These are phyloP conservation scores for Sphecodes monilicornis DNA, from an alignment of 2,888 invertebrate genomes.

Conservation along the genomic window DNA sequence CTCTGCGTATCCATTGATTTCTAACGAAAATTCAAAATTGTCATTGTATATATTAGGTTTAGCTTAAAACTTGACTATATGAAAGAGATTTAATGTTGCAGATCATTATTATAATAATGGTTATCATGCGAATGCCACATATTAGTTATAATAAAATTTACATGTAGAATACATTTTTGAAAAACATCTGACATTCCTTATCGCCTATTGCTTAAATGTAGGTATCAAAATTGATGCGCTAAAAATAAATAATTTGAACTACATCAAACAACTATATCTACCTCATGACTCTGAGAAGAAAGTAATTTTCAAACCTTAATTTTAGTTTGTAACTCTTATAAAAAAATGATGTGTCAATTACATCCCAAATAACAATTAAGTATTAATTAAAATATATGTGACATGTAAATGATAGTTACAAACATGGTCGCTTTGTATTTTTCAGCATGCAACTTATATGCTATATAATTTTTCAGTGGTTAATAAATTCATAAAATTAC, in stretches of 20 bases:
- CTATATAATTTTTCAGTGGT: neutral
- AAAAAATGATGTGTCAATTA: neutral
- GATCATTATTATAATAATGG: neutral
- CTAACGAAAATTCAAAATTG: slow-evolving; percentile 57
- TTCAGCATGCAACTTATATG: neutral
- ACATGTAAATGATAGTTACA: neutral
- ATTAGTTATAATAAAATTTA: neutral
- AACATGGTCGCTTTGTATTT: neutral
- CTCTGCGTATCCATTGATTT: slow-evolving; percentile 80
- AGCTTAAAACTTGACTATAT: neutral
- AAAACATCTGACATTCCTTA: neutral
- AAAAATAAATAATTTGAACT: neutral
- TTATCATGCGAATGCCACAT: neutral
- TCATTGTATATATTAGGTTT: neutral
- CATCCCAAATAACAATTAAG: neutral
- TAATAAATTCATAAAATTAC: slow-evolving; percentile 18
- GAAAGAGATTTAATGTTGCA: neutral
- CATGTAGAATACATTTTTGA: neutral
- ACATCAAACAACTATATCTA: neutral
- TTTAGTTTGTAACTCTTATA: neutral
- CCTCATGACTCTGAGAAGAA: neutral
- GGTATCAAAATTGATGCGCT: too few species aligned
- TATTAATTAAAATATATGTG: neutral
- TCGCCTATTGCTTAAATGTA: neutral
- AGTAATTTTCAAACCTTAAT: neutral